A percentile compares a stretch with the other conserved stretches of the same genome.
These are phyloP conservation scores for Xanthostigma xanthostigma DNA, from an alignment of 2,888 invertebrate species.

Conservation along the genomic window DNA sequence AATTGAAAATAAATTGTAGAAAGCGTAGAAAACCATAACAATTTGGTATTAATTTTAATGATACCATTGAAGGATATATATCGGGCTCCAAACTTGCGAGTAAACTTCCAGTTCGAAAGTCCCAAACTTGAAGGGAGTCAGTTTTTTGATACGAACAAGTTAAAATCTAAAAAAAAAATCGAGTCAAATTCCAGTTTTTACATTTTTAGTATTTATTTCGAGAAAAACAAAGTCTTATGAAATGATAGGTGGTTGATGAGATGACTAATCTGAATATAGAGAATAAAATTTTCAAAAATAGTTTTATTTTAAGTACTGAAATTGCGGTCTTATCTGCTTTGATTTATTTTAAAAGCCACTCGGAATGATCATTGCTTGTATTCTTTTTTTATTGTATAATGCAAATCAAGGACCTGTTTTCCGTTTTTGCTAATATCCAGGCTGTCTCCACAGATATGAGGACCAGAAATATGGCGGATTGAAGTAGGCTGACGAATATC, in stretches of 20 bases:
- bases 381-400: background rate
- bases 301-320: no score
- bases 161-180: conserved; percentile 33
- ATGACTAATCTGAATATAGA: no score
- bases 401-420: conserved; percentile 32
- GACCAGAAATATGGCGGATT: conserved; percentile 38
- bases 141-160: conserved; percentile 49
- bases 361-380: no score
- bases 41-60: background rate
- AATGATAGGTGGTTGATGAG: no score
- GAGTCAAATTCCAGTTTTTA: no score
- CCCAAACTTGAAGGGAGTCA: conserved; percentile 46
- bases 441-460: conserved; percentile 52
- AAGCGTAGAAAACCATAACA: no score
- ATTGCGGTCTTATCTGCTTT: no score
- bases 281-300: background rate
- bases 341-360: no score
- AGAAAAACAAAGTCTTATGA: background rate
- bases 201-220: background rate
- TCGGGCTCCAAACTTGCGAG: conserved; percentile 43
- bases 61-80: conserved; percentile 14
- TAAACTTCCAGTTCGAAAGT: conserved; percentile 47
- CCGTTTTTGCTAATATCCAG: conserved; percentile 47
- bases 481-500: conserved; percentile 48
- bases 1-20: conserved; percentile 16